A percentile compares a stretch with the other conserved stretches of the same genome.
These are phyloP conservation scores for Boloria euphrosyne DNA, from an alignment of 2,888 invertebrate genomes.

Conservation along the genomic window DNA sequence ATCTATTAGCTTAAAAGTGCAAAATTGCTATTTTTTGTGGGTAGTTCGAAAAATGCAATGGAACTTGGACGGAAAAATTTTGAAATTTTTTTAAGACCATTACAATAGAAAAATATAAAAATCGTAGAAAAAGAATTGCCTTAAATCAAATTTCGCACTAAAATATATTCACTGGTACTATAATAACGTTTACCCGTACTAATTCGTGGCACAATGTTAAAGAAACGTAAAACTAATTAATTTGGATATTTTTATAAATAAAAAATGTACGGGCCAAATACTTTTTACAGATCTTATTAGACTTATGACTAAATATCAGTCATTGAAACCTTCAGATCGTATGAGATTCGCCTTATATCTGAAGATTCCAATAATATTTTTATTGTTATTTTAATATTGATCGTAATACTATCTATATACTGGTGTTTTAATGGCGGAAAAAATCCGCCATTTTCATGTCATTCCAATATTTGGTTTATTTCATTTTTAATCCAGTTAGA, in stretches of 20 bases:
- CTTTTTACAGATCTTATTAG: slow-evolving; percentile 62
- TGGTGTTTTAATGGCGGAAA: background rate
- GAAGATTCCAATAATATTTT: slow-evolving; percentile 75
- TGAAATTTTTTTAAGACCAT: background rate
- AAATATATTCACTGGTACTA: slow-evolving; percentile 39
- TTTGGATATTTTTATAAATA: slow-evolving; percentile 37
- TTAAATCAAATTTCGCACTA: slow-evolving; percentile 17
- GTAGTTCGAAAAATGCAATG: slow-evolving; percentile 28
- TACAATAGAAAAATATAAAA: slow-evolving; percentile 8
- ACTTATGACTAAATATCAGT: slow-evolving; percentile 58
- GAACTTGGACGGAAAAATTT: slow-evolving; percentile 38
- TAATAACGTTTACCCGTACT: slow-evolving; percentile 68
- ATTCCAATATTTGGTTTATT: slow-evolving; percentile 47
- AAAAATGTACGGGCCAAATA: slow-evolving; percentile 40
- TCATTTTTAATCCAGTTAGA: slow-evolving; percentile 56
- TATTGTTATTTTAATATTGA: slow-evolving; percentile 36
- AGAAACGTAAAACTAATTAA: slow-evolving; percentile 47
- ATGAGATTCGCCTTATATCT: slow-evolving; percentile 76
- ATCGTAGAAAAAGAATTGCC: background rate
- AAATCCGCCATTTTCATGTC: slow-evolving; percentile 2
- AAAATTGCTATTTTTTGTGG: slow-evolving; percentile 23
- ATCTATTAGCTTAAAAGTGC: slow-evolving; percentile 36
- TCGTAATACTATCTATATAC: slow-evolving; percentile 40
- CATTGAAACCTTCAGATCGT: slow-evolving; percentile 78
- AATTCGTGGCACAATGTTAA: slow-evolving; percentile 68